Percentiles rank a stretch among this genome's conserved stretches.
Conservation (phyloP, 2,113 vertebrate genomes). For the Arvicanthis niloticus region DNA sequence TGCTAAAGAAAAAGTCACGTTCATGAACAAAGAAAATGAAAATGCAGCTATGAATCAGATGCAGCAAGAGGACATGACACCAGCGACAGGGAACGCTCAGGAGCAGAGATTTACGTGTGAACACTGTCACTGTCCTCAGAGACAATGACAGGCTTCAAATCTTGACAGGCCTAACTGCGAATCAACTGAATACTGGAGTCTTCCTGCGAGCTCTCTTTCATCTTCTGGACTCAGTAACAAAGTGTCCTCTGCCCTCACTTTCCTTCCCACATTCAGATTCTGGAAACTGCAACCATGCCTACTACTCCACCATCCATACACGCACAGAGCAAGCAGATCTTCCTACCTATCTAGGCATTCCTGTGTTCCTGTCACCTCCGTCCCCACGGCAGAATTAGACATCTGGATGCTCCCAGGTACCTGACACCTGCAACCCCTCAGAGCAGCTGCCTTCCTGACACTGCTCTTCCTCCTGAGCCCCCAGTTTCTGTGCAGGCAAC, state of each 20-base stretch:
- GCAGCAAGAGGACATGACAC: neutral
- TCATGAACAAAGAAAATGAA: constrained; percentile 6
- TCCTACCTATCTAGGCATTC: neutral
- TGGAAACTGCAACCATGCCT: neutral
- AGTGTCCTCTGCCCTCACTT: neutral
- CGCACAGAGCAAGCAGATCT: accelerated
- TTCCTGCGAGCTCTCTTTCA: neutral
- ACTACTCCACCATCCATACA: no score
- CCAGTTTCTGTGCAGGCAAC: neutral
- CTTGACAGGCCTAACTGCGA: neutral
- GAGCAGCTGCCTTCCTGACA: neutral
- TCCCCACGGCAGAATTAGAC: neutral
- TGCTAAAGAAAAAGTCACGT: neutral
- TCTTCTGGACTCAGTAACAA: neutral
- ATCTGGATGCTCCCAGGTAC: neutral
- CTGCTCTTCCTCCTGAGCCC: neutral
- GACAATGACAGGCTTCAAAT: neutral
- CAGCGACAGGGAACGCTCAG: neutral
- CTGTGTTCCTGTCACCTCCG: neutral
- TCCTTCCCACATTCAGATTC: neutral
- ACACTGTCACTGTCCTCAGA: neutral
- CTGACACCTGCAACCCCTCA: neutral
- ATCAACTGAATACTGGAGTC: neutral
- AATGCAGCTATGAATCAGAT: neutral
- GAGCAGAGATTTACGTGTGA: neutral